Evolutionary conservation across 1,140 invertebrate genomes (phyloP), one percentile per base, ranked within the genome.

Genomic region (Macrobrachium rosenbergii): DNA sequence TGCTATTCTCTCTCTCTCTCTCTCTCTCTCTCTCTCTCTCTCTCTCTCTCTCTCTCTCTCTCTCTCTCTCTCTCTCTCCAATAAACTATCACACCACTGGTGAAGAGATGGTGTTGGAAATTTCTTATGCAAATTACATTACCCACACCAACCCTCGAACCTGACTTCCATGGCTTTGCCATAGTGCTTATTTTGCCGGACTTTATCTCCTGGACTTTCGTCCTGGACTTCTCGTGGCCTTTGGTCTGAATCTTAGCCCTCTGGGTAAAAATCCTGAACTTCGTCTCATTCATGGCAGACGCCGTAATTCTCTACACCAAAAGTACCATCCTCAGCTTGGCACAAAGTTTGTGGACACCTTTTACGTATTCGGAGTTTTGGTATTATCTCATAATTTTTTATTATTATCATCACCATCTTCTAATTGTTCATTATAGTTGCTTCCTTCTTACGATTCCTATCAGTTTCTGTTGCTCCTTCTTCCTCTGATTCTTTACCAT

Each of bases 1-100:
- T 2, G 2, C 52, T 0, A 12, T 10, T 17, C 11, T 17, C 11
- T 67, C 64, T 67, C 64, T 12, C 10, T 67, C 64, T 67, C 10
- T 12, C 10, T 67, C 64, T 67, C 10, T 12, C 10, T 67, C 64
- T 12, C 64, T 12, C 64, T 12, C 64, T 12, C 64, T 12, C 64
- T 67, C 64, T 67, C 64, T 67, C 64, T 67, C 64, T 67, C 64
- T 67, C 64, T 67, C 64, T 67, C 64, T 67, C 64, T 67, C 64
- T 67, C 64, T 67, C 64, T 67, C 64, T 67, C 23, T 23, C 64
- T 67, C 64, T 23, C 64, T 67, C 23, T 23, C 23, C 23, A 67
- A 23, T 67, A 12, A 52, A 52, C 8, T 52, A 52, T 12, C 12
- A 0, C 52, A 52, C 12, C 52, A 52, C 52, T 52, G 28, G 28